Evolutionary conservation across 1,140 invertebrate genomes (phyloP).

Genomic region (Hylaeus volcanicus): DNA sequence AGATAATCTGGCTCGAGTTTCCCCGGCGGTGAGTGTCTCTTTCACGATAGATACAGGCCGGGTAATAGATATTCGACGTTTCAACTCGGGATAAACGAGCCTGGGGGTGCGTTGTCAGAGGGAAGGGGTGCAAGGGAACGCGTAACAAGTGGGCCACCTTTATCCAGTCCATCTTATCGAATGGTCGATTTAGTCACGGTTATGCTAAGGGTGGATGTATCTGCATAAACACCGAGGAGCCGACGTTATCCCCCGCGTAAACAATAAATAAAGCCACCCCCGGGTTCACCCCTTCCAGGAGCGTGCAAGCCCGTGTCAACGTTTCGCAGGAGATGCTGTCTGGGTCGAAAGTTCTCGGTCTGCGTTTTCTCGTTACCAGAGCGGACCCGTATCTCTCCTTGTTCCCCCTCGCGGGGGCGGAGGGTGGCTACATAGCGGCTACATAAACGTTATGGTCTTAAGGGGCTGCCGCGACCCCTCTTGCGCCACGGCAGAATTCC

Average conservation of each 20-base stretch:
- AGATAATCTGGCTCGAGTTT: conserved; percentile 45
- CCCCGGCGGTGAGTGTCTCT: background rate
- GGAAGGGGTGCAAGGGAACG: background rate
- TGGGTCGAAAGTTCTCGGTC: conserved; percentile 23
- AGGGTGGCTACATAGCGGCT: conserved; percentile 25
- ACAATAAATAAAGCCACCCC: conserved; percentile 14
- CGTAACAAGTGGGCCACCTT: conserved; percentile 58
- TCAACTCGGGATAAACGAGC: conserved; percentile 24
- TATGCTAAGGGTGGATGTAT: conserved; percentile 55
- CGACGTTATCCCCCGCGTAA: conserved; percentile 30
- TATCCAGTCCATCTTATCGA: conserved; percentile 64
- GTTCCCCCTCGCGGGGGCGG: conserved; percentile 37
- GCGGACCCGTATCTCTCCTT: conserved; percentile 38
- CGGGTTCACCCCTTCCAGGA: background rate
- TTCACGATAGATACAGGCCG: background rate
- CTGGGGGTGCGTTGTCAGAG: background rate
- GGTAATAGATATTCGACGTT: conserved; percentile 46
- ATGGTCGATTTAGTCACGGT: conserved; percentile 59
- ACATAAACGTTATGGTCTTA: conserved; percentile 65
- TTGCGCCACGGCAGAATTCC: conserved; percentile 47
- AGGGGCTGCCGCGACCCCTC: conserved; percentile 52
- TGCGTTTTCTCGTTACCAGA: conserved; percentile 57
- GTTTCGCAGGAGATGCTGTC: background rate
- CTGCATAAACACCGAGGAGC: conserved; percentile 58
- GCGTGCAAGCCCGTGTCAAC: conserved; percentile 23